Conservation (phyloP, 2,888 invertebrate genomes). For the Athrips mouffetella region DNA sequence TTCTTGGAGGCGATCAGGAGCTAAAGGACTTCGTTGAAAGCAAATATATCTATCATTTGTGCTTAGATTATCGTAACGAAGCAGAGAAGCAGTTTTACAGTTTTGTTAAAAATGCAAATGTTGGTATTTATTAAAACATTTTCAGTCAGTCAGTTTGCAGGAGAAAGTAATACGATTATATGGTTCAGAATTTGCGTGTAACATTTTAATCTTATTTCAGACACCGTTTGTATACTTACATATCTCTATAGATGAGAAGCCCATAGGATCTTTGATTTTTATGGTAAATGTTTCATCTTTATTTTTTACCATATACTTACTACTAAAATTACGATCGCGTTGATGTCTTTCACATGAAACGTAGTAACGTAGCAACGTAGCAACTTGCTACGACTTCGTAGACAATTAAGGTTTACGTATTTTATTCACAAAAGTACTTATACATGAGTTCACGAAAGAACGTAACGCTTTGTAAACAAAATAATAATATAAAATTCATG, state of each 20-base stretch:
- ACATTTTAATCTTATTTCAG: conserved; percentile 40
- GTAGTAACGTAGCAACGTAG: too few relatives aligned
- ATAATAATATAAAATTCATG: too few relatives aligned
- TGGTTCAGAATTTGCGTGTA: background rate
- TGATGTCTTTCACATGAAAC: too few relatives aligned
- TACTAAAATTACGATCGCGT: too few relatives aligned
- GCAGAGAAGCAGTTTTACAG: background rate
- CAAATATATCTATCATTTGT: background rate
- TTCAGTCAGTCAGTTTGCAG: background rate
- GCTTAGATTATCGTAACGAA: conserved; percentile 2
- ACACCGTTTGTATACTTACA: conserved; percentile 59
- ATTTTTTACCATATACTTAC: too few relatives aligned
- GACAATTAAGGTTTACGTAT: too few relatives aligned
- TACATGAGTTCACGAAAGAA: too few relatives aligned
- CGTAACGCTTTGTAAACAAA: too few relatives aligned
- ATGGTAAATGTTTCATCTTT: conserved; percentile 47
- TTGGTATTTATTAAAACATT: background rate
- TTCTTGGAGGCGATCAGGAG: background rate
- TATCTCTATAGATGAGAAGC: conserved; percentile 44
- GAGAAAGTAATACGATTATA: background rate
- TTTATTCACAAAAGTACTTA: too few relatives aligned
- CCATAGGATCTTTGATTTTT: conserved; percentile 62
- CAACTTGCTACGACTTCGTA: too few relatives aligned
- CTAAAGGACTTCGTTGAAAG: conserved; percentile 1
- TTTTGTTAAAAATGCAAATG: background rate